Evolutionary conservation across 2,797 vertebrate species (phyloP).

Genomic region (Hippocampus kuda): DNA sequence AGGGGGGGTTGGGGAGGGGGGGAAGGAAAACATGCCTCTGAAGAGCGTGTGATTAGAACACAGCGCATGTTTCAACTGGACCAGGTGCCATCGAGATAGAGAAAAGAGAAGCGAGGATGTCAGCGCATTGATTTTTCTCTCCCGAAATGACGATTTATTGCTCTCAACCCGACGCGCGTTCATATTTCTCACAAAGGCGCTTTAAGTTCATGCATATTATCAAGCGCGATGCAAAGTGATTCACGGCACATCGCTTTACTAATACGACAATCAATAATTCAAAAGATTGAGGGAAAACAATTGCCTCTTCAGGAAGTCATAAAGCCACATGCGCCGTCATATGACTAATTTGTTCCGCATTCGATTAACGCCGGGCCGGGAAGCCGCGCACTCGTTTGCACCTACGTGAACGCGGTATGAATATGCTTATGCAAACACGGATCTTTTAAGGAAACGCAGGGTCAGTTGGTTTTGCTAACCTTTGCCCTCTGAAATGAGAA

Average conservation of each 20-base stretch:
- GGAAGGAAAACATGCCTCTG: slow-evolving; percentile 38
- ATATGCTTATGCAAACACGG: slow-evolving; percentile 40
- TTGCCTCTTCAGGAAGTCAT: slow-evolving; percentile 33
- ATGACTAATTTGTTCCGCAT: slow-evolving; percentile 27
- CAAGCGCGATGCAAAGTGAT: no score
- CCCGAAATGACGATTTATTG: neutral
- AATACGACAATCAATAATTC: slow-evolving; percentile 46
- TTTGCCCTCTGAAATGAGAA: slow-evolving; percentile 26
- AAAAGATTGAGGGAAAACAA: slow-evolving; percentile 30
- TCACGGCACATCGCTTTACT: neutral
- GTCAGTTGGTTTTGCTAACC: slow-evolving; percentile 44
- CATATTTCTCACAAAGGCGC: no score
- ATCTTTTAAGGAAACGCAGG: slow-evolving; percentile 40
- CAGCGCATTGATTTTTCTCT: neutral
- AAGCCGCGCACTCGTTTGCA: slow-evolving; percentile 27
- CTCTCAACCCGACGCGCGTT: neutral
- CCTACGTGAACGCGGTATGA: slow-evolving; percentile 31
- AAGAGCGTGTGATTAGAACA: slow-evolving; percentile 28
- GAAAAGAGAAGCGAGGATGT: slow-evolving; percentile 14
- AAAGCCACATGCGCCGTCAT: slow-evolving; percentile 12
- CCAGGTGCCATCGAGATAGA: slow-evolving; percentile 23
- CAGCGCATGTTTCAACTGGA: slow-evolving; percentile 16
- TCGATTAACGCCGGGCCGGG: slow-evolving; percentile 27
- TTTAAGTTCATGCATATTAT: no score
- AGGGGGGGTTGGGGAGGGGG: neutral